A percentile compares a stretch with the other conserved stretches of the same genome.
Evolutionary conservation across 53 echinoderm and acorn worm genomes (phyloP).

Genomic region (Glandiceps talaboti): DNA sequence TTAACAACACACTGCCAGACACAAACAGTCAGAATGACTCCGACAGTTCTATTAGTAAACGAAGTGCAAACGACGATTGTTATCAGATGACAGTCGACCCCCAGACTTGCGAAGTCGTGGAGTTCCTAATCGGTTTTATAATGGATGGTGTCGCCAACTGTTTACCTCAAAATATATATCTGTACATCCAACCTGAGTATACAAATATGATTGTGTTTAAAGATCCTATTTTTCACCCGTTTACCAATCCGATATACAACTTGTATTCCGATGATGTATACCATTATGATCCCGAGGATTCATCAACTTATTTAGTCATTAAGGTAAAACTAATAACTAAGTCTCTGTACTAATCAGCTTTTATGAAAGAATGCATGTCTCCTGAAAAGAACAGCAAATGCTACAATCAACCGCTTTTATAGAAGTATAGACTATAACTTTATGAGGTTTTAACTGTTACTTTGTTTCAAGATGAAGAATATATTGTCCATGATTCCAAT

Average conservation of each 20-base stretch:
- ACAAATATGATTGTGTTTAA: neutral
- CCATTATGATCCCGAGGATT: neutral
- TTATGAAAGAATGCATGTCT: neutral
- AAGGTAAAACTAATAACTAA: neutral
- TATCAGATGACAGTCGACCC: neutral
- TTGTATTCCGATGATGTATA: neutral
- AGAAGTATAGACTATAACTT: too few relatives aligned
- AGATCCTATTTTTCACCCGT: neutral
- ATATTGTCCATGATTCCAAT: too few relatives aligned
- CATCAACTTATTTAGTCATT: neutral
- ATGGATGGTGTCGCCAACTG: neutral
- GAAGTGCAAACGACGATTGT: neutral
- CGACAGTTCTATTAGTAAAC: neutral
- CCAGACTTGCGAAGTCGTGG: neutral
- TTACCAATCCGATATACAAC: neutral
- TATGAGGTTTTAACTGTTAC: too few relatives aligned
- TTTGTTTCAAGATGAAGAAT: too few relatives aligned
- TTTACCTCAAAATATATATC: neutral
- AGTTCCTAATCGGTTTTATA: neutral
- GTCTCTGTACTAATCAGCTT: neutral
- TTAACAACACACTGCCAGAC: neutral
- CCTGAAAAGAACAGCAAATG: too few relatives aligned
- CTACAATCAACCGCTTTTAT: too few relatives aligned
- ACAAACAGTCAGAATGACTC: neutral
- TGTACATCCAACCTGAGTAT: neutral